phyloP scores from a whole-genome alignment of 1,140 invertebrate genomes.

The Meloidogyne chitwoodi region DNA sequence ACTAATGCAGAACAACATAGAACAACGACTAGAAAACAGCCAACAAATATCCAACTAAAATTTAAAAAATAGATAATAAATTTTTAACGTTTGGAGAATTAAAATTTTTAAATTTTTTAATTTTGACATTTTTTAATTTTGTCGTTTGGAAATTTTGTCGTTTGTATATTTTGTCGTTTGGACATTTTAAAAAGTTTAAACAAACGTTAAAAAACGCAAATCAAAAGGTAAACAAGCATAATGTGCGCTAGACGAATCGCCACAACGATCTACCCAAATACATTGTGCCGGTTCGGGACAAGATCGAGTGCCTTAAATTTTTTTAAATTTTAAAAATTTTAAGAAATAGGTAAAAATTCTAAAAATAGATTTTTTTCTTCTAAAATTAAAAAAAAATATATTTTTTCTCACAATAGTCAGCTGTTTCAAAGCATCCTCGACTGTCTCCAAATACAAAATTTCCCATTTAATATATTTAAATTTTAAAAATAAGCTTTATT shows the following conservation, averaged over 20 bases:
- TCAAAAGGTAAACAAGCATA: slow-evolving; percentile 43
- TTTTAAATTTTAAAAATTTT: background rate
- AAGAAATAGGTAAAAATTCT: too few species aligned
- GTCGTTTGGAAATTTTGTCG: background rate
- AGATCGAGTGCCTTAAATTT: slow-evolving; percentile 19
- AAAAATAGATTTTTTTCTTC: background rate
- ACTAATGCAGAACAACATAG: slow-evolving; percentile 40
- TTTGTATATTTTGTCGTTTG: background rate
- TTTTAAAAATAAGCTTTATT: too few species aligned
- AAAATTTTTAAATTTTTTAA: background rate
- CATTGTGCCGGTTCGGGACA: slow-evolving; percentile 33
- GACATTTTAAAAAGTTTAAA: background rate
- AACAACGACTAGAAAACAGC: slow-evolving; percentile 32
- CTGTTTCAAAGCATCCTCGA: slow-evolving; percentile 33
- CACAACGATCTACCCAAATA: slow-evolving; percentile 39
- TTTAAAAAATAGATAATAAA: background rate
- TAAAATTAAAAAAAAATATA: background rate
- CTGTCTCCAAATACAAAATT: slow-evolving; percentile 42
- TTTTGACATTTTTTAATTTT: background rate
- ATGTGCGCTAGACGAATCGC: slow-evolving; percentile 13
- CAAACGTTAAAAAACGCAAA: slow-evolving; percentile 36
- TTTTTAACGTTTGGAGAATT: background rate
- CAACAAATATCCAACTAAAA: slow-evolving; percentile 43
- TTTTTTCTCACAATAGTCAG: slow-evolving; percentile 32
- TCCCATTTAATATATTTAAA: slow-evolving; percentile 19